Conservation (phyloP, 2,888 invertebrate genomes). For the Lutraria lutraria region DNA sequence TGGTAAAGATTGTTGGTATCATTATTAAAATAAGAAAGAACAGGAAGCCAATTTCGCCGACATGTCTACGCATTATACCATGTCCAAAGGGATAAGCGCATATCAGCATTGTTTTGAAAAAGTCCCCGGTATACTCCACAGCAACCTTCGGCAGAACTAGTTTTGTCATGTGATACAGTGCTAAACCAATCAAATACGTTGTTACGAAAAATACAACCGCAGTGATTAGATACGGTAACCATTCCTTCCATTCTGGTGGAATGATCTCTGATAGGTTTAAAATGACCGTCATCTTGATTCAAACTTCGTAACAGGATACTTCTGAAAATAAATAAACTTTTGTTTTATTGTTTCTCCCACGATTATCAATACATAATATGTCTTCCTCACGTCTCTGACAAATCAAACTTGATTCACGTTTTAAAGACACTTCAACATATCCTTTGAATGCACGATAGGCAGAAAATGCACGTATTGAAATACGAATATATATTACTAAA, state of each 20-base stretch:
- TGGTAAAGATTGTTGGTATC: slow-evolving; percentile 2
- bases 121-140: slow-evolving; percentile 10
- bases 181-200: slow-evolving; percentile 24
- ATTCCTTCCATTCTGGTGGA: background rate
- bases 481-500: too few relatives aligned
- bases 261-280: background rate
- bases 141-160: background rate
- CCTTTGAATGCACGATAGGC: too few relatives aligned
- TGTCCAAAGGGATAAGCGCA: slow-evolving; percentile 35
- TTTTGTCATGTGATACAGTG: slow-evolving; percentile 29
- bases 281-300: background rate
- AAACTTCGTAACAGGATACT: background rate
- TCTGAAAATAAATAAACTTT: background rate
- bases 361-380: too few relatives aligned
- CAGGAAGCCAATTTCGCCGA: slow-evolving; percentile 25
- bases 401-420: too few relatives aligned
- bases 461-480: too few relatives aligned
- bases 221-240: slow-evolving; percentile 17
- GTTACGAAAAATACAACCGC: slow-evolving; percentile 5
- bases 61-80: background rate
- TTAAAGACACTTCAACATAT: too few relatives aligned
- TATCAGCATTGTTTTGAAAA: slow-evolving; percentile 36
- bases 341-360: background rate
- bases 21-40: slow-evolving; percentile 14
- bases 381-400: too few relatives aligned